Base-by-base conservation (phyloP, 2,888 invertebrate species). In the Phyto melanocephala region DNA sequence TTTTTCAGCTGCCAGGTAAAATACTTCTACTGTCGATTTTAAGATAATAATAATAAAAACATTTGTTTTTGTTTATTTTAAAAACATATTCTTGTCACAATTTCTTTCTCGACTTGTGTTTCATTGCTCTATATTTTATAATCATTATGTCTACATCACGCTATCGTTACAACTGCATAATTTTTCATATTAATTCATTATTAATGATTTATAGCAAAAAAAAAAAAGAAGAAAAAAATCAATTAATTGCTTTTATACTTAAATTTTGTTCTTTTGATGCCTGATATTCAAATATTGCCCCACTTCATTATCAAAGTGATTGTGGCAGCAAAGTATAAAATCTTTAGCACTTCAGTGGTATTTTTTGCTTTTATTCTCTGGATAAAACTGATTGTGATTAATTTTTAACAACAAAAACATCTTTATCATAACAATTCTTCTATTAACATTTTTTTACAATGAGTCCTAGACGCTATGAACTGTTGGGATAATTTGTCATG, bases 361-460 rank as follows among this genome's bases (percentile, higher is more conserved):
- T 62, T 54, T 28, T n/a, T 20, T 24, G 24, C 11, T 35, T 17
- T 28, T 24, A 35, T 33, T 20, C 33, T 47, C 37, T 62, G 42
- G 24, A 17, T 33, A 35, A 28, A 72, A 65, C 52, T 72, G 17
- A 40, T 35, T 11, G 42, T 80, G 72, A 80, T 80, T 80, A 72
- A 68, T 74, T 52, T 15, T 42, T 60, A 54, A 45, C 58, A 15
- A 67, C 50, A 67, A 65, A 65, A 56, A 58, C 60, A 58, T 42
- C 2, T 47, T 13, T 11, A 24, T 11, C 22, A 37, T 1, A n/a
- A 2, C 2, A 4, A 22, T 20, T 50, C n/a, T 6, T 37, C 8
- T 24, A 24, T 47, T 47, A n/a, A 20, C 40, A n/a, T 37, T 60
- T 45, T 45, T 54, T 22, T 11, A 4, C 37, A 42, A 20, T 70